Evolutionary conservation across 2,888 invertebrate genomes (phyloP).

Genomic region (Abscondita cerata): DNA sequence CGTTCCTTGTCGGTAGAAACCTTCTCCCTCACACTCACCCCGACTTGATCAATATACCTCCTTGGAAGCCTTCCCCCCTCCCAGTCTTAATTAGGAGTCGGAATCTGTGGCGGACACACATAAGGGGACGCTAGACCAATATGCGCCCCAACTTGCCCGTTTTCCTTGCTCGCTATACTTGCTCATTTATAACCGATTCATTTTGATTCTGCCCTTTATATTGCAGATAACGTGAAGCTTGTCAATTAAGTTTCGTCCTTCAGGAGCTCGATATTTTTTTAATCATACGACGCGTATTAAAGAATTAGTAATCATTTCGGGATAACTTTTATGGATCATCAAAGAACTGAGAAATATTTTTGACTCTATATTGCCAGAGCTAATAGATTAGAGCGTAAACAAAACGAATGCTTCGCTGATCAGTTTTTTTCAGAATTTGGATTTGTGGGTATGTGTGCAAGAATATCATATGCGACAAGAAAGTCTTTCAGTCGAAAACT

Average conservation of each 20-base stretch:
- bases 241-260: slow-evolving; percentile 33
- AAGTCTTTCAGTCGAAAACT: slow-evolving; percentile 30
- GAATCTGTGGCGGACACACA: slow-evolving; percentile 85
- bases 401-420: too few species aligned
- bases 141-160: slow-evolving; percentile 50
- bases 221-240: slow-evolving; percentile 32
- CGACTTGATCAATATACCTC: slow-evolving; percentile 61
- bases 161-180: slow-evolving; percentile 41
- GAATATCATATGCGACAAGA: too few species aligned
- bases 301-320: slow-evolving; percentile 19
- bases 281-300: slow-evolving; percentile 18
- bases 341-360: too few species aligned
- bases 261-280: slow-evolving; percentile 28
- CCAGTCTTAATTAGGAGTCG: slow-evolving; percentile 85
- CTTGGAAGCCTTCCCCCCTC: slow-evolving; percentile 60
- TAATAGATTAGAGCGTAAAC: too few species aligned
- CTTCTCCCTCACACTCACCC: slow-evolving; percentile 48
- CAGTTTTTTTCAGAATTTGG: too few species aligned
- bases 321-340: background rate
- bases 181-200: slow-evolving; percentile 51
- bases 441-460: too few species aligned
- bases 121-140: slow-evolving; percentile 59
- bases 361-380: too few species aligned
- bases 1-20: slow-evolving; percentile 48
- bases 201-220: slow-evolving; percentile 43